These are phyloP conservation scores for Desmodus rotundus DNA, from an alignment of 2,113 vertebrate genomes.

Conservation along the genomic window DNA sequence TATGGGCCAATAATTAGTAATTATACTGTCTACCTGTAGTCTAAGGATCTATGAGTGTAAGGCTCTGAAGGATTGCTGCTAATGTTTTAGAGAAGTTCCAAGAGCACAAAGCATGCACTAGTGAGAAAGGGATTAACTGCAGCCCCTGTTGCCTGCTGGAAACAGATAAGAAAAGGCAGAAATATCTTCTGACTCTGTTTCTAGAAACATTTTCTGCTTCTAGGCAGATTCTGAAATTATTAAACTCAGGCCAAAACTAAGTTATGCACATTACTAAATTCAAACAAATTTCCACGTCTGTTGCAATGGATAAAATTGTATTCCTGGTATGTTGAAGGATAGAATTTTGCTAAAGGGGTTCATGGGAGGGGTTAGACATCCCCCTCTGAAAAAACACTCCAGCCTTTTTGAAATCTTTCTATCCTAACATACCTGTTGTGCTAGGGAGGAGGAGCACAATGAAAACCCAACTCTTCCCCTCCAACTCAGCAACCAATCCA, in stretches of 20 bases:
- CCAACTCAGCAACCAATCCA: accelerated
- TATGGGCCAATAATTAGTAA: neutral
- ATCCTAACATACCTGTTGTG: neutral
- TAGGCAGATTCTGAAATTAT: constrained; percentile 25
- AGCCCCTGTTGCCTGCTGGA: neutral
- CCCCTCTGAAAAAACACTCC: accelerated
- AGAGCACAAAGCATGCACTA: constrained; percentile 1
- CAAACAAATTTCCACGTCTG: neutral
- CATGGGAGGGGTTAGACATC: accelerated
- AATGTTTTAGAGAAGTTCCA: constrained; percentile 28
- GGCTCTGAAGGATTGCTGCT: neutral
- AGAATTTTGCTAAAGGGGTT: neutral
- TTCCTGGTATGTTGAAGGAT: neutral
- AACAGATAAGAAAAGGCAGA: constrained; percentile 45
- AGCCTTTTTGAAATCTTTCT: neutral
- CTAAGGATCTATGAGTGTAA: neutral
- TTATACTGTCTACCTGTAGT: neutral
- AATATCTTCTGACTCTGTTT: constrained; percentile 3
- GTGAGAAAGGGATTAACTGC: constrained; percentile 25
- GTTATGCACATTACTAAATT: neutral
- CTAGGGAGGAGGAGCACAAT: neutral
- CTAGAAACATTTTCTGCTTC: constrained; percentile 27
- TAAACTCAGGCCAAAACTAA: neutral
- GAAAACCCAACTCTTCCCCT: accelerated
- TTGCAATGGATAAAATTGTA: neutral